Evolutionary conservation across 2,113 vertebrate species (phyloP), one percentile per base, ranked within the genome.

Genomic region (Sylvietta virens): DNA sequence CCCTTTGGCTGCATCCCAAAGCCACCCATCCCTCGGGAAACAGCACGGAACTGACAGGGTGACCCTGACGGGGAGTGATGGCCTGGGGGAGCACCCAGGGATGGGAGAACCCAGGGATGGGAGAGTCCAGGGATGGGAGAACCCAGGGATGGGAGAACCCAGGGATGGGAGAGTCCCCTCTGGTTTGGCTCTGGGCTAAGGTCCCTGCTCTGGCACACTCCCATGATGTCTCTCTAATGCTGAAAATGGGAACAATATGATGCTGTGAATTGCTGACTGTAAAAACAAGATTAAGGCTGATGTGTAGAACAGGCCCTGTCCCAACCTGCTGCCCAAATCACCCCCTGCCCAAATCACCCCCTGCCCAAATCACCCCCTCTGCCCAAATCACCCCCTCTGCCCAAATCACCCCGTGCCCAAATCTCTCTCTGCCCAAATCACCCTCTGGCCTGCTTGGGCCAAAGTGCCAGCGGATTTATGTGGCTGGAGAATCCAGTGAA

Each of bases 21-120:
- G 0, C 2, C 2, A n/a, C 6, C 42, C 62, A 3, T 31, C 51
- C n/a, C 58, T 6, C 20, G 42, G 76, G 15, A 51, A 26, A 13
- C 11, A 56, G 7, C 28, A 0, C 2, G 33, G 64, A n/a, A 8
- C 16, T 45, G 24, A n/a, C n/a, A 42, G 42, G 18, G 51, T 5
- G 31, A 15, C 17, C 27, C n/a, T 80, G 11, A 0, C 3, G 26
- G 47, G 3, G 18, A 51, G 53, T 6, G 31, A 9, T 17, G 47
- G 26, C 48, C 31, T 35, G 10, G 31, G 3, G 22, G 10, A 33
- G 10, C 19, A 13, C 3, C 3, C 18, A 62, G 19, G 19, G 11
- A 0, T 30, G 28, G 51, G 51, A 53, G 51, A 53, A 11, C 10
- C 9, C 28, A 31, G 17, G 53, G 18, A 13, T n/a, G 28, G 28